Conservation (phyloP, 2,113 vertebrate genomes). For the Psittacula cyanocephala region DNA sequence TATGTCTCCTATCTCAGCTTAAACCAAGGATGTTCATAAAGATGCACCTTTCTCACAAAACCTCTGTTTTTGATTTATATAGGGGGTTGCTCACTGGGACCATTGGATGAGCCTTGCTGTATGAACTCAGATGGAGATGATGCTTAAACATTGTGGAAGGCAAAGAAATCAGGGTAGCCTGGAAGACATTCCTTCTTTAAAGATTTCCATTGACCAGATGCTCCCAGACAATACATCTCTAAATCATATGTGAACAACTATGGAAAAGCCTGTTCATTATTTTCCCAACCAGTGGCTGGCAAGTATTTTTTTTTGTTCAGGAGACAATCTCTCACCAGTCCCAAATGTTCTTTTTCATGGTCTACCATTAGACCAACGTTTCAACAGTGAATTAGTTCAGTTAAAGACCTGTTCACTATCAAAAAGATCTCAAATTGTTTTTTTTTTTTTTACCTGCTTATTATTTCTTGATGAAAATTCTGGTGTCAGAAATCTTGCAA, state of each 20-base stretch:
- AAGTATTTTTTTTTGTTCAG: background rate
- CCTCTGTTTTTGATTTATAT: background rate
- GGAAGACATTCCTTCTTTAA: background rate
- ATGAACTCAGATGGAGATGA: background rate
- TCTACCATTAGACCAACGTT: background rate
- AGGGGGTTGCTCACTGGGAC: background rate
- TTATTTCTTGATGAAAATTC: background rate
- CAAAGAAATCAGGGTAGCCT: background rate
- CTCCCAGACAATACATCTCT: background rate
- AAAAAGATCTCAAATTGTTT: background rate
- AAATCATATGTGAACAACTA: background rate
- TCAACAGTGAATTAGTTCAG: background rate
- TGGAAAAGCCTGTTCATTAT: background rate
- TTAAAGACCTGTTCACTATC: background rate
- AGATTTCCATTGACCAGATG: background rate
- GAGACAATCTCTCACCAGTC: background rate
- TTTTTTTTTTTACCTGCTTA: background rate
- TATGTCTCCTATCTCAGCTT: background rate
- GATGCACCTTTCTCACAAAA: background rate
- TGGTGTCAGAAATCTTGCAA: background rate
- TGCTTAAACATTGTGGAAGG: background rate
- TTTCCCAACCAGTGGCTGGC: background rate
- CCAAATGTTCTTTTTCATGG: background rate
- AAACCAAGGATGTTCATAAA: background rate
- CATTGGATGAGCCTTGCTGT: background rate